These are phyloP conservation scores for Bos indicus DNA, from an alignment of 2,113 vertebrate genomes.

Conservation along the genomic window DNA sequence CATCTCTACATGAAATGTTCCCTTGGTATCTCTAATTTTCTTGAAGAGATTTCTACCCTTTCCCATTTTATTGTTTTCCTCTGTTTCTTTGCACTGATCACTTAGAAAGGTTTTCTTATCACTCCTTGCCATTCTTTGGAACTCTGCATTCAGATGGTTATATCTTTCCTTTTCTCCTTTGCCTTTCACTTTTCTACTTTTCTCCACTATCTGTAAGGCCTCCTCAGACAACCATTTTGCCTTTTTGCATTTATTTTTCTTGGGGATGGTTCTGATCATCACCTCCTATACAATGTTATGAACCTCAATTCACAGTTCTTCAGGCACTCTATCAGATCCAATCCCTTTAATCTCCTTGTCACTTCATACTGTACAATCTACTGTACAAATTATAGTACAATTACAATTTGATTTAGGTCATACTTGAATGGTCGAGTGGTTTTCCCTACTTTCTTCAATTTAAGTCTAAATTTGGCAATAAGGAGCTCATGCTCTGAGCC, in stretches of 20 bases:
- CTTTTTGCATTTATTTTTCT: background rate
- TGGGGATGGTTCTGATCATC: background rate
- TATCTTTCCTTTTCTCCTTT: background rate
- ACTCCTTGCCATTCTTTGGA: background rate
- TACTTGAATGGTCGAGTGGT: background rate
- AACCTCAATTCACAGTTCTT: background rate
- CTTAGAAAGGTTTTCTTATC: background rate
- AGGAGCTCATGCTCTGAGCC: background rate
- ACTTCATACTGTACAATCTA: background rate
- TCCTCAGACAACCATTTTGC: background rate
- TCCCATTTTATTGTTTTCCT: background rate
- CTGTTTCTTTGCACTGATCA: background rate
- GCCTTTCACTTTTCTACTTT: background rate
- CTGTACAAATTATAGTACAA: background rate
- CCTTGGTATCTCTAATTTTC: background rate
- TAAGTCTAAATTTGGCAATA: background rate
- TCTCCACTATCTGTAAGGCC: background rate
- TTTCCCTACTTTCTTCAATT: background rate
- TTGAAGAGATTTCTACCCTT: background rate
- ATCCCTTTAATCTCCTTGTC: background rate
- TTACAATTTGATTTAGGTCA: background rate
- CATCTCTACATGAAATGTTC: background rate
- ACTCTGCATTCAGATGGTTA: background rate
- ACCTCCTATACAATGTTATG: background rate
- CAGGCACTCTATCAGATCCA: background rate